These are phyloP conservation scores for Parauchenoglanis ngamensis DNA, from an alignment of 2,797 vertebrate genomes.

Conservation along the genomic window DNA sequence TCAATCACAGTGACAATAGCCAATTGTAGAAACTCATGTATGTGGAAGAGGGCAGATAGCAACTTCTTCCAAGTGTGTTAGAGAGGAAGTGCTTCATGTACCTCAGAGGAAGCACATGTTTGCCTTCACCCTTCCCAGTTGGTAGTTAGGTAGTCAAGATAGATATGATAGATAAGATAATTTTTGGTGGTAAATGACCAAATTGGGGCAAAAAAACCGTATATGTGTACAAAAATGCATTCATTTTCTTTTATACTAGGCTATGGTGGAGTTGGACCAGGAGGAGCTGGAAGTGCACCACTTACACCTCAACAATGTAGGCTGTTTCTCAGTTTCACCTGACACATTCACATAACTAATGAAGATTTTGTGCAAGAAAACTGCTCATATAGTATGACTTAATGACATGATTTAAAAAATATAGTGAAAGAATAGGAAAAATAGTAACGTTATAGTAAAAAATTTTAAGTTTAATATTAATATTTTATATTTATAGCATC, in stretches of 20 bases:
- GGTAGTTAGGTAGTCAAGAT: neutral
- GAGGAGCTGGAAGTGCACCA: conserved; percentile 52
- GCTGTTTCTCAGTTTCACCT: conserved; percentile 3
- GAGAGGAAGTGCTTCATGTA: neutral
- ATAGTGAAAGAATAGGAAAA: neutral
- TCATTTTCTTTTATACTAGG: conserved; percentile 38
- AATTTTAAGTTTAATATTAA: neutral
- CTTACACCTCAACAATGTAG: conserved; percentile 59
- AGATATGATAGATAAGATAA: neutral
- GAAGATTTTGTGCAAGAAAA: neutral
- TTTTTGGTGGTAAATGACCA: neutral
- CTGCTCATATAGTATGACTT: neutral
- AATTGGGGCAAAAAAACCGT: too few relatives aligned
- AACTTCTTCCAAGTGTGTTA: too few relatives aligned
- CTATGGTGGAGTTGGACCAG: conserved; percentile 45
- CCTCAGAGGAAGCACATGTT: neutral
- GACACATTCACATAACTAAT: neutral
- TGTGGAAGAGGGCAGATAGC: neutral
- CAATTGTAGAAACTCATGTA: neutral
- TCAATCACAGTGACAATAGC: neutral
- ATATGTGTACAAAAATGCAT: neutral
- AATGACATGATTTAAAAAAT: neutral
- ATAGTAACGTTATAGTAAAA: neutral
- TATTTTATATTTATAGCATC: neutral
- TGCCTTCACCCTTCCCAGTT: neutral